These are phyloP conservation scores for Oopsacas minuta DNA, from an alignment of 37 sponge, comb jelly and placozoan species.

Conservation along the genomic window DNA sequence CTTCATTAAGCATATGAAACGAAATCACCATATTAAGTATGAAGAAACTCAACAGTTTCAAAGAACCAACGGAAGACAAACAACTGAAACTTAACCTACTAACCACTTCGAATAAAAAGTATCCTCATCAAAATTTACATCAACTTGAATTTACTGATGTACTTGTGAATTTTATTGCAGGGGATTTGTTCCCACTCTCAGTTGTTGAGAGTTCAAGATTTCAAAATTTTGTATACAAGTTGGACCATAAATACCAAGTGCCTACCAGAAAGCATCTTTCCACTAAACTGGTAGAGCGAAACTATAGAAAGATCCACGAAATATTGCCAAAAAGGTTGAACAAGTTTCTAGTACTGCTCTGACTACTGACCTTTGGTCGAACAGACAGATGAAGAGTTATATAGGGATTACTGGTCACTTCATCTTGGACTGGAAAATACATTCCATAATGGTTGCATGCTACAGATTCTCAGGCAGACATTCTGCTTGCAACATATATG, in stretches of 20 bases:
- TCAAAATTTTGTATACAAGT: constrained; percentile 1
- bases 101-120: constrained; percentile 21
- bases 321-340: neutral
- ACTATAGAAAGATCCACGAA: constrained; percentile 12
- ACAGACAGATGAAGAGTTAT: constrained; percentile 22
- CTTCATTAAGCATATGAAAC: constrained; percentile 12
- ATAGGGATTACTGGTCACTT: constrained; percentile 27
- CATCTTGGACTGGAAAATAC: constrained; percentile 17
- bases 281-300: constrained; percentile 20
- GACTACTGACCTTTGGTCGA: constrained; percentile 29
- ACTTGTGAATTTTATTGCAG: constrained; percentile 22
- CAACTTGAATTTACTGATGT: constrained; percentile 23
- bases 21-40: constrained; percentile 19
- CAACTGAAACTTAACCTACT: constrained; percentile 18
- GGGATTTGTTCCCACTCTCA: constrained; percentile 23
- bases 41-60: constrained; percentile 19
- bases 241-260: constrained; percentile 19
- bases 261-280: constrained; percentile 23
- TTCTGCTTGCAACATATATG: constrained; percentile 21
- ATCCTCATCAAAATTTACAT: constrained; percentile 17
- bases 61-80: constrained; percentile 19
- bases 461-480: constrained; percentile 16
- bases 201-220: constrained; percentile 24
- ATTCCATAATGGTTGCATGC: constrained; percentile 21
- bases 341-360: neutral